Conservation (phyloP, 2,888 invertebrate species). For the Pachydiplax longipennis region DNA sequence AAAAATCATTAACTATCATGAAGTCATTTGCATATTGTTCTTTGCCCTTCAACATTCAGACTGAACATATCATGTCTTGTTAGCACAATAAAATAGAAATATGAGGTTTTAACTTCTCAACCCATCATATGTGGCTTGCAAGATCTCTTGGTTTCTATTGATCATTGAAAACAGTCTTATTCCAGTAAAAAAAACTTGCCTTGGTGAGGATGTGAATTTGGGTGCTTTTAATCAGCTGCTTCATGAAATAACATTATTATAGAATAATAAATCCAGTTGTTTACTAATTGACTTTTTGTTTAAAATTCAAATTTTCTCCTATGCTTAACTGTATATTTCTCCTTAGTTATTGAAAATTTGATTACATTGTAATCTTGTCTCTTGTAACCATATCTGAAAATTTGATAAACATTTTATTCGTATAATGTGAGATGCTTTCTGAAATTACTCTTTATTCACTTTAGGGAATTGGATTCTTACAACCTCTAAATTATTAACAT, state of each 20-base stretch:
- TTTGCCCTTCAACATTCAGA: slow-evolving; percentile 6
- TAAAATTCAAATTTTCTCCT: background rate
- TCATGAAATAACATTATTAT: background rate
- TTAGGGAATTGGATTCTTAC: background rate
- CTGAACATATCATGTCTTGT: slow-evolving; percentile 33
- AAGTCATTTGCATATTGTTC: background rate
- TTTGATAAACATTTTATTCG: background rate
- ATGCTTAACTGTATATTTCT: background rate
- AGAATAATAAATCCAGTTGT: background rate
- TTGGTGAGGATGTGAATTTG: background rate
- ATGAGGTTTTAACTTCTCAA: background rate
- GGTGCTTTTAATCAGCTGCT: background rate
- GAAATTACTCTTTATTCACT: background rate
- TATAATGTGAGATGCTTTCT: background rate
- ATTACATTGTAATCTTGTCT: background rate
- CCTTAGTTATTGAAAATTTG: background rate
- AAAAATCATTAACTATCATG: background rate
- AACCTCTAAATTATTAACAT: background rate
- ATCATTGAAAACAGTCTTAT: background rate
- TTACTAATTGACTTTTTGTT: background rate
- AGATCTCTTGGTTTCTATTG: slow-evolving; percentile 1
- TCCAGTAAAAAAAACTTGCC: background rate
- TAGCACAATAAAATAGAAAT: slow-evolving; percentile 36
- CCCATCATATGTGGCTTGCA: background rate
- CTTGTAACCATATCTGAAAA: background rate